Evolutionary conservation across 2,113 vertebrate species (phyloP).

Genomic region (human (Homo sapiens)): DNA sequence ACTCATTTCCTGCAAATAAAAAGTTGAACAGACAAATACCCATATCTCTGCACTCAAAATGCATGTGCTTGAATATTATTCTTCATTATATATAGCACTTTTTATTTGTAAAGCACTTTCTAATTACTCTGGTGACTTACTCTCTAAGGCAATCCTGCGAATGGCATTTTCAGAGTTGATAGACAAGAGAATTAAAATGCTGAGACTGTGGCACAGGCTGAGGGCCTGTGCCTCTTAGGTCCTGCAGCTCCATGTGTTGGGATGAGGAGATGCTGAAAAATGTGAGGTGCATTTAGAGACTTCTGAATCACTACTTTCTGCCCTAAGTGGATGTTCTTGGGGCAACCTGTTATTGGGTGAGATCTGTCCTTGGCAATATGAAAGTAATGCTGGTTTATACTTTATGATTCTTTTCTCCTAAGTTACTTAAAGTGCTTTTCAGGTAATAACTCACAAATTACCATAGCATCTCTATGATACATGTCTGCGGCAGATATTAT

Average conservation of each 20-base stretch:
- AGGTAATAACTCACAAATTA: constrained; percentile 57
- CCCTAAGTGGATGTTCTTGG: background rate
- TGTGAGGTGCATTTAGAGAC: background rate
- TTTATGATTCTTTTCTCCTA: constrained; percentile 40
- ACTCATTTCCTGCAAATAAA: constrained; percentile 67
- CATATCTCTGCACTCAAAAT: constrained; percentile 31
- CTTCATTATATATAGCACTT: background rate
- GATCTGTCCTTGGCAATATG: background rate
- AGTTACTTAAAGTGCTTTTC: constrained; percentile 38
- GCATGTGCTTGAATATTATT: background rate
- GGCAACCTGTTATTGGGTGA: background rate
- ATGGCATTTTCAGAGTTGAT: constrained; percentile 11
- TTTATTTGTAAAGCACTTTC: constrained; percentile 5
- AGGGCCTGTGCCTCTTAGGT: background rate
- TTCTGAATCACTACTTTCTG: background rate
- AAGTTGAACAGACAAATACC: constrained; percentile 24
- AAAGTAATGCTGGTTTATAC: background rate
- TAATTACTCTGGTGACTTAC: background rate
- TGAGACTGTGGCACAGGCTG: background rate
- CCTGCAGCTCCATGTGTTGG: background rate
- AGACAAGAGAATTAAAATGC: background rate
- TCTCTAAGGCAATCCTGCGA: background rate
- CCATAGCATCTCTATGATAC: background rate
- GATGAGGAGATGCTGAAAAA: background rate
- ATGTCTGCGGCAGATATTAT: background rate